Percentiles rank a stretch among this genome's conserved stretches.
These are phyloP conservation scores for Acanthopagrus latus DNA, from an alignment of 2,797 vertebrate species.

Conservation along the genomic window DNA sequence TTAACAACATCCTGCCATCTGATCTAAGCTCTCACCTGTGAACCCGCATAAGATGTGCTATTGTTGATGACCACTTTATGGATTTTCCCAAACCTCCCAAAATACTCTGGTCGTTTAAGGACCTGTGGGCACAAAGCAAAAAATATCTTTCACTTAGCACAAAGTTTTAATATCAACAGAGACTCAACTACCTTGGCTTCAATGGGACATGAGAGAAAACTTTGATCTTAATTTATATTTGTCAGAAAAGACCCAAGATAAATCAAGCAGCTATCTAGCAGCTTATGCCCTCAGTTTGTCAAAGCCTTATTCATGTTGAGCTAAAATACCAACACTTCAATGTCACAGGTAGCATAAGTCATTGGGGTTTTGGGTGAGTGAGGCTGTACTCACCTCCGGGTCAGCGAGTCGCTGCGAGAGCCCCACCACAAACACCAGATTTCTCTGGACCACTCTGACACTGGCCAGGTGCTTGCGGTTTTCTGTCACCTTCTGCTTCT, in stretches of 20 bases:
- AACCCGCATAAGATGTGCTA: conserved; percentile 99
- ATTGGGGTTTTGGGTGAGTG: neutral
- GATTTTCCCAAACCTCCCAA: conserved; percentile 99
- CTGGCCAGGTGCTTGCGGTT: conserved; percentile 99
- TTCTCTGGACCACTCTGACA: conserved; percentile 98
- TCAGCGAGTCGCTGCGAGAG: conserved; percentile 97
- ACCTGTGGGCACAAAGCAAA: conserved; percentile 85
- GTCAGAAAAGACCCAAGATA: neutral
- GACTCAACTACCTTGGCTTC: neutral
- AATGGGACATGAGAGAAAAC: neutral
- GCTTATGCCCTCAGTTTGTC: neutral
- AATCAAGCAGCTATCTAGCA: neutral
- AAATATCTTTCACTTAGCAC: neutral
- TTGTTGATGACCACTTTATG: conserved; percentile 99
- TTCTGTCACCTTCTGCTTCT: conserved; percentile 99
- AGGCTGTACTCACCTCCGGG: conserved; percentile 89
- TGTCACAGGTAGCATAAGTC: conserved; percentile 22
- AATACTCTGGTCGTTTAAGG: conserved; percentile 99
- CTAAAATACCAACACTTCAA: conserved; percentile 9
- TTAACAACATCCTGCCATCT: neutral
- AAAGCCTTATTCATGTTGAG: neutral
- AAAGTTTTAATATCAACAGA: too few relatives aligned
- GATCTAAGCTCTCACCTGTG: conserved; percentile 89
- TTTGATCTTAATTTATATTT: neutral
- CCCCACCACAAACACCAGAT: conserved; percentile 98